Base-by-base conservation (phyloP, 2,888 invertebrate species). In the Ramazzottius varieornatus region DNA sequence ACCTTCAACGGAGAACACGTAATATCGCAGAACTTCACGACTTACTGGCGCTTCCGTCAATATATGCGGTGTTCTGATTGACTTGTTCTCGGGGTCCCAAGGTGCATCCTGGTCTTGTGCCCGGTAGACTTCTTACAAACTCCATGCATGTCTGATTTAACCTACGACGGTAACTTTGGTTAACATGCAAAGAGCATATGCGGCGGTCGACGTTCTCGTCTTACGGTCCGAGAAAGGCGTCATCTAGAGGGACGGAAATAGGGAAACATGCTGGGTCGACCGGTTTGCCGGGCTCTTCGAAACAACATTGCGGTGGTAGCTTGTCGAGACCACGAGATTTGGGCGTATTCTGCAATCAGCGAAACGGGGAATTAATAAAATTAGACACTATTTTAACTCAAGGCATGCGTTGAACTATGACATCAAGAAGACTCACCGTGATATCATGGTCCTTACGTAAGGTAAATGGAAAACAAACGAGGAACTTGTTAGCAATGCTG, bases 51-150 rank as follows among this genome's bases (percentile, higher is more conserved):
- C 29, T 54, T 24, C 54, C 29, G 29, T 54, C 29, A 54, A 54
- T 54, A 54, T 16, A 54, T 54, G 54, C 29, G 54, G 54, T 54
- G 29, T 54, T 54, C 29, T 54, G 54, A 54, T 54, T 54, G 54
- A 54, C 54, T 29, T 54, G 54, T 24, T 54, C 54, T 29, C 54
- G 13, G 4, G 54, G 54, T 29, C 54, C 54, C 29, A 54, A 54
- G 20, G 54, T 54, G 54, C 54, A 54, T 13, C 54, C 54, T 13
- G 54, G 54, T 16, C 54, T 8, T 4, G 54, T 54, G 13, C 54
- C 54, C 4, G 54, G 54, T 24, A 54, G 54, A 29, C 54, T 54
- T 13, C 54, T 8, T n/a, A 54, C 54, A 54, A 54, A 54, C 29
- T 54, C 54, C 54, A 54, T 54, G 29, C 54, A 54, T 24, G 54